Percentiles rank a stretch among this genome's conserved stretches.
These are phyloP conservation scores for Globodera ellingtonae DNA, from an alignment of 1,140 invertebrate species.

Conservation along the genomic window DNA sequence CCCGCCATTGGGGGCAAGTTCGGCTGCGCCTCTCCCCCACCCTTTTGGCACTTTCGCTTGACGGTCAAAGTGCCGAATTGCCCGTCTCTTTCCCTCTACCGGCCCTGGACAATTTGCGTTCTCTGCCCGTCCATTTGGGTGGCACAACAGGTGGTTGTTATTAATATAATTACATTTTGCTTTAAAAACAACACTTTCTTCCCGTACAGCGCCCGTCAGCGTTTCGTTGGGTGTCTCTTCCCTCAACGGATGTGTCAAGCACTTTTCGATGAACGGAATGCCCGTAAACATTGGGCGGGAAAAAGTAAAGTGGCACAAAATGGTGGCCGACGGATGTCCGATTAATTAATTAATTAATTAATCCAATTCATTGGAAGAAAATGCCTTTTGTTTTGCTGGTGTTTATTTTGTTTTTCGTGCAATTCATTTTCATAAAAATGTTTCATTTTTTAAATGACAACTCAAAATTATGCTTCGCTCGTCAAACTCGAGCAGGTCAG, in stretches of 20 bases:
- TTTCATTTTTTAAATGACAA: not conserved
- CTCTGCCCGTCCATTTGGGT: constrained; percentile 44
- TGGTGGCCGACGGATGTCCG: constrained; percentile 48
- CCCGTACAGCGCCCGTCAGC: constrained; percentile 34
- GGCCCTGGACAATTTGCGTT: constrained; percentile 39
- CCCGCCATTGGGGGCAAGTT: constrained; percentile 46
- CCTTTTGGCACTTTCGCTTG: constrained; percentile 21
- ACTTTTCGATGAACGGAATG: constrained; percentile 35
- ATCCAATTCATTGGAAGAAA: not conserved
- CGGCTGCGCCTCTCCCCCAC: constrained; percentile 17
- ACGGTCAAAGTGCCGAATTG: constrained; percentile 29
- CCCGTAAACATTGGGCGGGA: constrained; percentile 10
- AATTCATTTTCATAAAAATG: not conserved
- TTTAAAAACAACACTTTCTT: constrained; percentile 21
- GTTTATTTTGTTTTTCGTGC: not conserved
- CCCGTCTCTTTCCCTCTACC: constrained; percentile 3
- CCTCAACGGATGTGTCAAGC: constrained; percentile 40
- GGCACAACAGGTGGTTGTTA: constrained; percentile 40
- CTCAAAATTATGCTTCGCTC: not conserved
- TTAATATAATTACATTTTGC: not conserved
- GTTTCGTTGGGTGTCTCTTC: constrained; percentile 30
- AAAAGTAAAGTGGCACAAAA: constrained; percentile 47
- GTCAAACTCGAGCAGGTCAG: not conserved
- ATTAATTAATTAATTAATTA: not conserved
- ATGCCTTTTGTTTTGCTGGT: not conserved